These are phyloP conservation scores for Ornithorhynchus anatinus DNA, from an alignment of 2,113 vertebrate species.

Conservation along the genomic window DNA sequence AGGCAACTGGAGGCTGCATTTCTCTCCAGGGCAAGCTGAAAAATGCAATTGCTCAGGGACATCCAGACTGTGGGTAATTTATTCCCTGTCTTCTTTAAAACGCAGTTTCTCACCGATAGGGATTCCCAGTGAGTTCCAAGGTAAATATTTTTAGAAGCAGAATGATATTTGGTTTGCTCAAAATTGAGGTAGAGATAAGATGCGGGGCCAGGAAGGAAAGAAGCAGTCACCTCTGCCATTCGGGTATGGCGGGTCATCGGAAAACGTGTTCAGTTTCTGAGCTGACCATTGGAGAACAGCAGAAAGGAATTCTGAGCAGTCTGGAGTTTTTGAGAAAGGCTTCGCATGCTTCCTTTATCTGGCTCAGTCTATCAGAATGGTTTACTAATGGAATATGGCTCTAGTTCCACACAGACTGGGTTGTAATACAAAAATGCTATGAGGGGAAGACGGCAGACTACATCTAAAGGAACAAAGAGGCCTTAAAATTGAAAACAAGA, in stretches of 20 bases:
- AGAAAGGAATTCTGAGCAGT: slow-evolving; percentile 16
- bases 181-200: slow-evolving; percentile 44
- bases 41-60: neutral
- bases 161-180: slow-evolving; percentile 41
- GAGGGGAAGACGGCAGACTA: neutral
- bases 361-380: neutral
- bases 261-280: slow-evolving; percentile 15
- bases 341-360: neutral
- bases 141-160: slow-evolving; percentile 59
- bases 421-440: neutral
- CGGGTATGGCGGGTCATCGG: neutral
- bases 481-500: neutral
- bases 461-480: slow-evolving; percentile 8
- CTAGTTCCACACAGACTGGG: neutral
- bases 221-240: slow-evolving; percentile 9
- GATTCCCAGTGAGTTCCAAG: slow-evolving; percentile 41
- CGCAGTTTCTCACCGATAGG: slow-evolving; percentile 38
- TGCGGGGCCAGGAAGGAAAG: slow-evolving; percentile 11
- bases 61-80: slow-evolving; percentile 24
- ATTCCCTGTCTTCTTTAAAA: slow-evolving; percentile 48
- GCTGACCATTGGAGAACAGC: neutral
- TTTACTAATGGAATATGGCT: neutral
- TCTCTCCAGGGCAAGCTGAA: slow-evolving; percentile 27
- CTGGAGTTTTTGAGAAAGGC: neutral
- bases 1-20: slow-evolving; percentile 6